phyloP scores from a whole-genome alignment of 37 sponge, comb jelly and placozoan genomes.

The Mnemiopsis leidyi region DNA sequence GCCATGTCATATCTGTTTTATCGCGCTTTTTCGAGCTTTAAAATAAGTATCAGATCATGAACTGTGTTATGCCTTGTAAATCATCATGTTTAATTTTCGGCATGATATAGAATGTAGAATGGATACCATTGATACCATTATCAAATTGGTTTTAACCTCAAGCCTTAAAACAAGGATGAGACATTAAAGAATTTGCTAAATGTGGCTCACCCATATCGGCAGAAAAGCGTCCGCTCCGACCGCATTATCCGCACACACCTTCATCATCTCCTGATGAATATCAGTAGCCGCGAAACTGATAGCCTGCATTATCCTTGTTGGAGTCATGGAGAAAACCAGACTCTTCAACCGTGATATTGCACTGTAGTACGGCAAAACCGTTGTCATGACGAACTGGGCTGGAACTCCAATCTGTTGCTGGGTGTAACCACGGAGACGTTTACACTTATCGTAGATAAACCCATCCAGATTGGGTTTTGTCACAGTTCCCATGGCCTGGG shows the following conservation, averaged over 20 bases:
- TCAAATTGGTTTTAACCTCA: too few species aligned
- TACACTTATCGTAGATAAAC: not conserved
- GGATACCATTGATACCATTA: too few species aligned
- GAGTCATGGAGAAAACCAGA: conserved; percentile 1
- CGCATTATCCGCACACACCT: not conserved
- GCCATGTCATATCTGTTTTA: too few species aligned
- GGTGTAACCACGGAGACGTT: conserved; percentile 39
- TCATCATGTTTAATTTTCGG: too few species aligned
- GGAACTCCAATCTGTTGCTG: conserved; percentile 54
- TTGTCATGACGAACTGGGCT: not conserved
- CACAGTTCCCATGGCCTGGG: not conserved
- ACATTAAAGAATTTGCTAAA: too few species aligned
- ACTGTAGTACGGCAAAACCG: not conserved
- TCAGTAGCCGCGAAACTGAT: conserved; percentile 11
- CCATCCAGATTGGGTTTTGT: not conserved
- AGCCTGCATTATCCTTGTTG: conserved; percentile 43
- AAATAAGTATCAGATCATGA: too few species aligned
- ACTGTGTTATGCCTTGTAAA: too few species aligned
- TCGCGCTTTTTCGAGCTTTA: too few species aligned
- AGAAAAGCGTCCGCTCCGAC: conserved; percentile 49
- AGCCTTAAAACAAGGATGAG: too few species aligned
- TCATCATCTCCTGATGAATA: conserved; percentile 16
- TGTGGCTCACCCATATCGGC: conserved; percentile 48
- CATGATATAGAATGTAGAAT: too few species aligned
- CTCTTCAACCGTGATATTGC: not conserved